Evolutionary conservation across 2,888 invertebrate genomes (phyloP).

Genomic region (Hemistola chrysoprasaria): DNA sequence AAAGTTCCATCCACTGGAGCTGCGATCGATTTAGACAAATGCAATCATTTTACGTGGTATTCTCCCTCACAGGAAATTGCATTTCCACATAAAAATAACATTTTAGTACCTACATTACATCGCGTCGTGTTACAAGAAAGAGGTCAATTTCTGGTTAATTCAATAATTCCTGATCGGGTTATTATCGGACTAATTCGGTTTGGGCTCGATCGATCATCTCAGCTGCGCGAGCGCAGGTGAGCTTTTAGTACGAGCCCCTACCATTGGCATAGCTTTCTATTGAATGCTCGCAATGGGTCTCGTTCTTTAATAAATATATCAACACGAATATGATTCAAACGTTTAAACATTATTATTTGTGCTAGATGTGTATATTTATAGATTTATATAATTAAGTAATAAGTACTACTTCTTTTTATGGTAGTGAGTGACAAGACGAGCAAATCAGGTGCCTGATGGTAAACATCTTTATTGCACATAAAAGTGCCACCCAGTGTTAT

Average conservation of each 20-base stretch:
- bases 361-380: too few relatives aligned
- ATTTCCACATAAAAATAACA: constrained; percentile 29
- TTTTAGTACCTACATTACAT: constrained; percentile 21
- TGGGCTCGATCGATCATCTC: constrained; percentile 56
- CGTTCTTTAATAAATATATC: too few relatives aligned
- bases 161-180: constrained; percentile 55
- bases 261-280: constrained; percentile 26
- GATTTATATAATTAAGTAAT: too few relatives aligned
- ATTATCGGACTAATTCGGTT: constrained; percentile 57
- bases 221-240: constrained; percentile 60
- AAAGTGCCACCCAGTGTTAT: too few relatives aligned
- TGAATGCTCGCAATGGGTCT: neutral
- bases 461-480: too few relatives aligned
- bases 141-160: constrained; percentile 62
- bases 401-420: too few relatives aligned
- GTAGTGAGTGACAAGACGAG: too few relatives aligned
- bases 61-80: constrained; percentile 46
- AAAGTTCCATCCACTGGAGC: too few relatives aligned
- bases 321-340: too few relatives aligned
- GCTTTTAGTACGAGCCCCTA: constrained; percentile 36
- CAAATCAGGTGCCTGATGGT: too few relatives aligned
- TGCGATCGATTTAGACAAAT: too few relatives aligned
- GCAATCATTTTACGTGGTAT: constrained; percentile 1
- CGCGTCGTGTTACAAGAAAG: constrained; percentile 61
- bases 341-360: too few relatives aligned